phyloP scores from a whole-genome alignment of 1,140 invertebrate species.

The Prorops nasuta region DNA sequence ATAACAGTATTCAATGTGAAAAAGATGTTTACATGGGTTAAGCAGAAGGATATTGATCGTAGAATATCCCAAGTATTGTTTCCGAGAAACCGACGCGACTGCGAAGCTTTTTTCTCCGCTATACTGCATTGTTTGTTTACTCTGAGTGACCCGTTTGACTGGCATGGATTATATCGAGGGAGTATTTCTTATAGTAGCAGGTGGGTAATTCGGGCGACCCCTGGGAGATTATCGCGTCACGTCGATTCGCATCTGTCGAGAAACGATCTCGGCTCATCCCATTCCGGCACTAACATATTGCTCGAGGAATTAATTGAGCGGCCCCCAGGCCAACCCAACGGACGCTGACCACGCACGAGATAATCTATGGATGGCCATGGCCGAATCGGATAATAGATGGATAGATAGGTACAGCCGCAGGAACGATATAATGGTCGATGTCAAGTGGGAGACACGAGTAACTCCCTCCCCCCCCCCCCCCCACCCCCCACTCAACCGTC shows the following conservation, averaged over 20 bases:
- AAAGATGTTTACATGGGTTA: too few relatives aligned
- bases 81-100: too few relatives aligned
- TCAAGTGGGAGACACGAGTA: conserved; percentile 14
- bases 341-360: conserved; percentile 21
- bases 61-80: too few relatives aligned
- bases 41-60: too few relatives aligned
- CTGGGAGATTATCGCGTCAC: conserved; percentile 5
- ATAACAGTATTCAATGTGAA: too few relatives aligned
- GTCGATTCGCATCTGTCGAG: conserved; percentile 12
- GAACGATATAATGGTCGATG: conserved; percentile 20
- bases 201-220: conserved; percentile 10
- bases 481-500: background rate
- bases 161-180: too few relatives aligned
- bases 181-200: too few relatives aligned
- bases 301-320: conserved; percentile 43
- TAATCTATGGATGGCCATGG: conserved; percentile 41
- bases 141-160: too few relatives aligned
- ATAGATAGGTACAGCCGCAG: conserved; percentile 4
- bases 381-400: conserved; percentile 3
- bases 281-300: conserved; percentile 27
- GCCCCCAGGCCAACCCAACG: conserved; percentile 22
- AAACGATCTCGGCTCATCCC: too few relatives aligned
- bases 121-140: too few relatives aligned
- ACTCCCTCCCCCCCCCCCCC: background rate
- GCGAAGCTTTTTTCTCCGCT: too few relatives aligned